Conservation (phyloP, 35 echinoderm and acorn worm genomes). For the Patiria miniata region DNA sequence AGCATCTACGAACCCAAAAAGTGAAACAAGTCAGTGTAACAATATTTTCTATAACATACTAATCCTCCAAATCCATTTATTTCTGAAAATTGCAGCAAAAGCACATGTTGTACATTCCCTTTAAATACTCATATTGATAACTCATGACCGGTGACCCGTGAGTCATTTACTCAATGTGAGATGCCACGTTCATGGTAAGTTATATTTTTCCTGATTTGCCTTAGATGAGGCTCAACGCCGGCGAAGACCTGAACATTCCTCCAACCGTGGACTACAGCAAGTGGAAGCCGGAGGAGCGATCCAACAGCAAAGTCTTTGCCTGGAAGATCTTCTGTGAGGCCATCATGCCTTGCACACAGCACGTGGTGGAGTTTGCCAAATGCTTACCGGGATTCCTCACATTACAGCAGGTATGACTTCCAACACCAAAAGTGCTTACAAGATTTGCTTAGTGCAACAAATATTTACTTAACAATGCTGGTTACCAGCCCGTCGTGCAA, state of each 20-base stretch:
- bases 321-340: constrained; percentile 90
- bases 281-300: constrained; percentile 40
- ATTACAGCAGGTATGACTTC: constrained; percentile 57
- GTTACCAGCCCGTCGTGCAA: too few species aligned
- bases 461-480: too few species aligned
- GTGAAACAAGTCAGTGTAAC: too few species aligned
- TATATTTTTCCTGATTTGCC: background rate
- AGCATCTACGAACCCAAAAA: too few species aligned
- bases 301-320: constrained; percentile 41
- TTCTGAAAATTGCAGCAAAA: too few species aligned
- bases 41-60: too few species aligned
- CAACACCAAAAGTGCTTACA: background rate
- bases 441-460: background rate
- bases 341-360: constrained; percentile 70
- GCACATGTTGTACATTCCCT: too few species aligned
- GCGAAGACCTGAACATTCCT: constrained; percentile 8
- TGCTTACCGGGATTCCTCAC: constrained; percentile 87
- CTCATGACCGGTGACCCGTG: too few species aligned
- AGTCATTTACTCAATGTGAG: too few species aligned
- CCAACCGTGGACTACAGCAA: background rate
- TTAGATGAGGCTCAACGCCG: background rate
- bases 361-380: constrained; percentile 91
- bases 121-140: too few species aligned
- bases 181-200: too few species aligned
- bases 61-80: too few species aligned